Base-by-base conservation (phyloP, 2,797 vertebrate species). In the Pogoniulus pusillus region DNA sequence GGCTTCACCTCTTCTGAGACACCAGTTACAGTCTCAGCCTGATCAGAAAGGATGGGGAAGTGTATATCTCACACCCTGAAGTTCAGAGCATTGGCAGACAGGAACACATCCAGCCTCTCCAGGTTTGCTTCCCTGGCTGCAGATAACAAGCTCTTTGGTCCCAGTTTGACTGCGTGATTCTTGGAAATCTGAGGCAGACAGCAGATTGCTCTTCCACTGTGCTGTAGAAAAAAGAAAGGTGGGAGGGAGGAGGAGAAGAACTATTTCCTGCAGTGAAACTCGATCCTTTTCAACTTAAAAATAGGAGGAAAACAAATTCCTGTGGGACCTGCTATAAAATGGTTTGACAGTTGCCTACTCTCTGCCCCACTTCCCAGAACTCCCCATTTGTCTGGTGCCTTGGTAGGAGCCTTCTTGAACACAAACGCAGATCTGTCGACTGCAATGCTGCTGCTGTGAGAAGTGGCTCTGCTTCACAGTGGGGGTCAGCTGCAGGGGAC, bases 231-330 rank as follows among this genome's bases (percentile, higher is more conserved):
- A 94, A 89, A 69, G 60, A 83, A 69, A 90, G 79, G 94, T 92
- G 88, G 82, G 87, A 88, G 75, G 58, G 45, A 76, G 74, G 59
- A 78, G 84, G 73, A 94, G 97, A 86, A 93, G 96, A 97, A 97
- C 96, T 97, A 97, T 97, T 98, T 98, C 97, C 98, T 98, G 96
- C 97, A 93, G 93, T 96, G 97, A 98, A 98, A 98, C 93, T 96
- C 82, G 78, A 98, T 96, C 97, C 89, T 92, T 93, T 96, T 96
- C 96, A 95, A 96, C 97, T 97, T 96, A 95, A 96, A 95, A 97
- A 98, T 94, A 96, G 96, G 93, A 96, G 96, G 96, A 96, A 97
- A 94, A 94, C 91, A 89, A 92, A 94, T 93, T 95, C 95, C 94
- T 95, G 84, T 81, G 88, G 96, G 97, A 89, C 95, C 82, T 93